Conservation (phyloP, 2,888 invertebrate genomes). For the Sinohyriopsis cumingii region DNA sequence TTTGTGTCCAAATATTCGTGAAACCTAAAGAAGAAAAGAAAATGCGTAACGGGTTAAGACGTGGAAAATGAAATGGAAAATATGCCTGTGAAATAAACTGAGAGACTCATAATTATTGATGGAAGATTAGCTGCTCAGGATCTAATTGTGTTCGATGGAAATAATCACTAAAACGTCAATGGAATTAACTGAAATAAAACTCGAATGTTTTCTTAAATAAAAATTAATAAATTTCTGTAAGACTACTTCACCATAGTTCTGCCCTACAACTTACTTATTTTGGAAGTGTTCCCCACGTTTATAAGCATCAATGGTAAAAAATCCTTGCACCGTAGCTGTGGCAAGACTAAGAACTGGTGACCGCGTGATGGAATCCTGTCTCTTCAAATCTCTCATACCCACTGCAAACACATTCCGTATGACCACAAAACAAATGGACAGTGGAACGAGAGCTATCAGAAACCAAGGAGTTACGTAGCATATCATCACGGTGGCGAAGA, state of each 20-base stretch:
- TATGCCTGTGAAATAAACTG: too few relatives aligned
- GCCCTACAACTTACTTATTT: slow-evolving; percentile 43
- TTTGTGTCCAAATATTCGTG: slow-evolving; percentile 74
- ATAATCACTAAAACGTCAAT: too few relatives aligned
- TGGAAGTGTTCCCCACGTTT: slow-evolving; percentile 74
- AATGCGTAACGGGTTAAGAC: not conserved
- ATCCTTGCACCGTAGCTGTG: slow-evolving; percentile 76
- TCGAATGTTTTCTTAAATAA: too few relatives aligned
- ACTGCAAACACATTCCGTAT: slow-evolving; percentile 70
- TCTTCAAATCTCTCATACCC: slow-evolving; percentile 68
- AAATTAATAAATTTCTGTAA: too few relatives aligned
- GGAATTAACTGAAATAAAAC: too few relatives aligned
- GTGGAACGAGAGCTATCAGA: slow-evolving; percentile 69
- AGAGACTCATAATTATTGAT: too few relatives aligned
- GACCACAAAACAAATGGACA: slow-evolving; percentile 67
- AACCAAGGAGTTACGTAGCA: slow-evolving; percentile 84
- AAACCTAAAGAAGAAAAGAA: slow-evolving; percentile 71
- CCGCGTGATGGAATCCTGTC: slow-evolving; percentile 75
- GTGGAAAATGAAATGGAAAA: too few relatives aligned
- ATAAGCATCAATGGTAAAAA: slow-evolving; percentile 78
- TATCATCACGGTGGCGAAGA: slow-evolving; percentile 86
- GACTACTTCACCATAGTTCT: not conserved
- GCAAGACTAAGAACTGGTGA: slow-evolving; percentile 78
- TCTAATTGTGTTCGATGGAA: too few relatives aligned
- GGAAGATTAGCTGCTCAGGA: too few relatives aligned